Evolutionary conservation across 2,113 vertebrate species (phyloP), one percentile per base, ranked within the genome.

Genomic region (Indicator maculatus): DNA sequence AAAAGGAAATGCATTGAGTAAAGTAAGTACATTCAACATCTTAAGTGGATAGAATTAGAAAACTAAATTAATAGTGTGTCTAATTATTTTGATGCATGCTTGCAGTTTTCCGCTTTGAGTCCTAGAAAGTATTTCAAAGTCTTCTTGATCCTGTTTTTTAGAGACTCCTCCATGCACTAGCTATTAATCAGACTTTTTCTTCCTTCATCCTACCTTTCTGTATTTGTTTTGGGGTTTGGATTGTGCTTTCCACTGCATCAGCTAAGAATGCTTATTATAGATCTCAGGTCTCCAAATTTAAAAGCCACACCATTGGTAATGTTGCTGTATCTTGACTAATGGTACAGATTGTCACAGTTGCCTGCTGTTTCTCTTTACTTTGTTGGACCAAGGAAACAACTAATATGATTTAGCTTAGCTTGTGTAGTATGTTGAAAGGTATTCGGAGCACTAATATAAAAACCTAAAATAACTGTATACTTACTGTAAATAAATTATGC

Each of bases 1-100:
- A 60, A 36, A 78, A 73, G 71, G 20, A 33, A 81, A 76, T 58
- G 5, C 85, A 60, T 66, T 65, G 38, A 66, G 18, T 38, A 33
- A 75, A 88, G 66, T 86, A 73, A 59, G 38, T 84, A 95, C 88
- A 95, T 93, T 19, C 30, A 47, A 31, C 70, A 56, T 89, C 63
- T 31, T 61, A 74, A 84, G 21, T 93, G n/a, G 86, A 61, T 94
- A 88, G 91, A 93, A 92, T 87, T 73, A 79, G 64, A 95, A 96
- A 96, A 71, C 12, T 63, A 84, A 76, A 76, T 84, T 33, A 81
- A 71, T 82, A 24, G 4, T 63, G 50, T 80, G 83, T 75, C 45
- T 60, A 61, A 77, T 65, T 71, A 16, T 38, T 53, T 45, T 31
- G 64, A 10, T 20, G 70, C 69, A 8, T 77, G 59, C 36, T 81